Evolutionary conservation across 2,888 invertebrate species (phyloP), one percentile per base, ranked within the genome.

Genomic region (Linnaemya tessellans): DNA sequence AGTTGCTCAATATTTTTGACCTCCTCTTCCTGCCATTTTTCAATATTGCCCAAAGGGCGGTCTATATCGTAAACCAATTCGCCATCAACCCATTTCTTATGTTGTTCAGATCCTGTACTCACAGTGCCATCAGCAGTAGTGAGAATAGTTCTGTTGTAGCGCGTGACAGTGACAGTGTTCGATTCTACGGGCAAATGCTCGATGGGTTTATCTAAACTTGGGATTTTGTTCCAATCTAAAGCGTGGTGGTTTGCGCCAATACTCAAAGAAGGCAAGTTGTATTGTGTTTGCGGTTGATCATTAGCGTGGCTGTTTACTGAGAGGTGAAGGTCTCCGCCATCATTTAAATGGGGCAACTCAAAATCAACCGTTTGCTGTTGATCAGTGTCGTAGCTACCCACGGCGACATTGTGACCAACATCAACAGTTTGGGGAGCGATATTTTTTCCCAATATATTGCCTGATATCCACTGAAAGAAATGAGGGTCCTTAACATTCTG

Each of bases 381-480:
- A 43, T 13, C 41, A 43, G 10, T 3, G 46, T n/a, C n/a, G 15
- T 46, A 3, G 15, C 15, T 46, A 5, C 2, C 5, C 7, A 43
- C 15, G 43, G 11, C 43, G 1, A 3, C 30, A 30, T 30, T 30
- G 30, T 30, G 30, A 5, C 30, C 30, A 30, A 30, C 2, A 30
- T 30, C 30, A 30, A 2, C 5, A 5, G 30, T 5, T 30, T 30
- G 3, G 30, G 2, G 30, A 30, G 73, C 75, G 10, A 71, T 79
- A 67, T 87, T 86, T 0, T 65, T 87, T 51, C 92, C 89, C 38
- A 92, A 84, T 9, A 88, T 80, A 9, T 90, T 87, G 0, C 89
- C 90, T 0, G 92, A 91, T 65, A 90, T 90, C 30, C 89, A 87
- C 75, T 93, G 92, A 79, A 92, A 92, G 84, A 90, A 92, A 54